phyloP scores from a whole-genome alignment of 2,888 invertebrate genomes.

The Steinernema scapterisci region DNA sequence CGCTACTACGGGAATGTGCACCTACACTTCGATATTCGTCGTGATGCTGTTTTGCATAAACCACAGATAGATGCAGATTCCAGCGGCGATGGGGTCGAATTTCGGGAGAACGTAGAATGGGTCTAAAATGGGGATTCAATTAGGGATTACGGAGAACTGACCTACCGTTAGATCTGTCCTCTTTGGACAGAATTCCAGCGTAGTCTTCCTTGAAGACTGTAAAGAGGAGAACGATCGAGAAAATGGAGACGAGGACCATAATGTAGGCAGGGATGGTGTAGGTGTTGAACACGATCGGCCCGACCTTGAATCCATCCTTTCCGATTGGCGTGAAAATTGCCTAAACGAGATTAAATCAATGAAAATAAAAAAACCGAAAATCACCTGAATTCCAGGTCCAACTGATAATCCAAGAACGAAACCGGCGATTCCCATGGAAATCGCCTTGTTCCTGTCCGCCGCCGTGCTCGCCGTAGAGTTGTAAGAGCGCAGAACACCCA shows the following conservation, averaged over 20 bases:
- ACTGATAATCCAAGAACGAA: slow-evolving; percentile 49
- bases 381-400: slow-evolving; percentile 50
- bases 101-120: slow-evolving; percentile 45
- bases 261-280: slow-evolving; percentile 50
- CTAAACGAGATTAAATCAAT: too few relatives aligned
- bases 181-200: slow-evolving; percentile 47
- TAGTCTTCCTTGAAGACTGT: slow-evolving; percentile 50
- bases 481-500: slow-evolving; percentile 47
- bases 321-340: slow-evolving; percentile 46
- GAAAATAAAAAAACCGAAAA: background rate
- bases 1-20: too few relatives aligned
- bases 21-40: slow-evolving; percentile 52
- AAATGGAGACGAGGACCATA: slow-evolving; percentile 44
- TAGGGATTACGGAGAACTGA: slow-evolving; percentile 7
- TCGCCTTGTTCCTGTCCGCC: slow-evolving; percentile 47
- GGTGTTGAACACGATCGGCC: slow-evolving; percentile 44
- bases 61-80: slow-evolving; percentile 51
- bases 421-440: slow-evolving; percentile 48
- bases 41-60: slow-evolving; percentile 45
- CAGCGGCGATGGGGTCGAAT: slow-evolving; percentile 46
- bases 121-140: background rate
- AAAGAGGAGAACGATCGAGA: slow-evolving; percentile 42
- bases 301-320: slow-evolving; percentile 42
- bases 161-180: slow-evolving; percentile 32
- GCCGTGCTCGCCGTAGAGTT: slow-evolving; percentile 49